Percentiles rank a stretch among this genome's conserved stretches.
Conservation (phyloP, 2,113 vertebrate species). For the Podiceps cristatus region DNA sequence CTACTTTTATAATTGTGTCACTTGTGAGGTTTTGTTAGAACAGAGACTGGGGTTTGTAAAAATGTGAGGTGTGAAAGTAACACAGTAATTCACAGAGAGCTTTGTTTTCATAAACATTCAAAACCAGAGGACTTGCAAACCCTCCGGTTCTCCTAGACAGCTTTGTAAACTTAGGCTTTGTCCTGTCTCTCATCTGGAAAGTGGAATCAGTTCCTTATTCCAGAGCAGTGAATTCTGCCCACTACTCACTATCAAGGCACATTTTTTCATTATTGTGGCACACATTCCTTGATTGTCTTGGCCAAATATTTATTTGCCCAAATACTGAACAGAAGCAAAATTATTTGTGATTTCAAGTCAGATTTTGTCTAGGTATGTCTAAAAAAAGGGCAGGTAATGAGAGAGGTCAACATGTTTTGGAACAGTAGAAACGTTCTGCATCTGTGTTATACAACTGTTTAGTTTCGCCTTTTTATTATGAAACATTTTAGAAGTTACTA, state of each 20-base stretch:
- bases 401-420: background rate
- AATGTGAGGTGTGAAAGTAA: background rate
- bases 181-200: background rate
- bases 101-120: background rate
- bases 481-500: background rate
- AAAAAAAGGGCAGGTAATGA: background rate
- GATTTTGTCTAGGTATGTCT: background rate
- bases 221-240: background rate
- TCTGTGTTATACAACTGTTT: background rate
- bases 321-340: background rate
- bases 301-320: background rate
- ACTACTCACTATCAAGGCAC: background rate
- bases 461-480: background rate
- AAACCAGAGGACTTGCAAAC: background rate
- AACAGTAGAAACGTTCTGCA: background rate
- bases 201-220: background rate
- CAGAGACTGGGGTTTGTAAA: background rate
- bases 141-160: background rate
- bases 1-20: slow-evolving; percentile 16
- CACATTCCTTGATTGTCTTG: background rate
- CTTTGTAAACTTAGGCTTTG: background rate
- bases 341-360: background rate
- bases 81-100: background rate
- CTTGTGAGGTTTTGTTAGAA: background rate
- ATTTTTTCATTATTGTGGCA: background rate